Evolutionary conservation across 1,140 invertebrate species (phyloP).

Genomic region (Schlechtendalia chinensis): DNA sequence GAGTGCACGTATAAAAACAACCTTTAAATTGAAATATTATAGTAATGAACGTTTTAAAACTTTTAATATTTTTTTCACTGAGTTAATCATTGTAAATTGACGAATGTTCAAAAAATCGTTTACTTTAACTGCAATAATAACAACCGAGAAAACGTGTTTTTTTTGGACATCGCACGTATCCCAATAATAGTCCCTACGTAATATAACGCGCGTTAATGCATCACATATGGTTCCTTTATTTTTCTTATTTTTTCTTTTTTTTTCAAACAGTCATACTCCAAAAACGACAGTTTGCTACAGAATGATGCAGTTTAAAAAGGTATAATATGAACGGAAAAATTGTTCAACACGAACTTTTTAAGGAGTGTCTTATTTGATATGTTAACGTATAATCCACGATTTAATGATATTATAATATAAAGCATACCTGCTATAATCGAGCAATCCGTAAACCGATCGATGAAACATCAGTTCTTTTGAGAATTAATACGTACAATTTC

Average conservation of each 20-base stretch:
- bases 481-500: too few species aligned
- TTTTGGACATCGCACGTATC: background rate
- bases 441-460: too few species aligned
- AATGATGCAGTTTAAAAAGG: background rate
- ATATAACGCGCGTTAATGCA: background rate
- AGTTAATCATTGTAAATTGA: background rate
- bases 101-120: background rate
- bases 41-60: background rate
- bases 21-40: too few species aligned
- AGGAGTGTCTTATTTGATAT: background rate
- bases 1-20: too few species aligned
- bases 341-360: background rate
- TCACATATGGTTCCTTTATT: constrained; percentile 14
- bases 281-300: background rate
- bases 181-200: background rate
- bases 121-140: constrained; percentile 12
- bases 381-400: background rate
- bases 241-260: constrained; percentile 6
- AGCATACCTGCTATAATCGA: too few species aligned
- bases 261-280: constrained; percentile 1
- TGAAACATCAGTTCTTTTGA: too few species aligned
- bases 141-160: background rate
- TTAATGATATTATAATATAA: background rate
- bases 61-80: background rate
- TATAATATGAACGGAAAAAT: background rate